Conservation (phyloP, 2,888 invertebrate genomes). For the Iselma pallidipennis region DNA sequence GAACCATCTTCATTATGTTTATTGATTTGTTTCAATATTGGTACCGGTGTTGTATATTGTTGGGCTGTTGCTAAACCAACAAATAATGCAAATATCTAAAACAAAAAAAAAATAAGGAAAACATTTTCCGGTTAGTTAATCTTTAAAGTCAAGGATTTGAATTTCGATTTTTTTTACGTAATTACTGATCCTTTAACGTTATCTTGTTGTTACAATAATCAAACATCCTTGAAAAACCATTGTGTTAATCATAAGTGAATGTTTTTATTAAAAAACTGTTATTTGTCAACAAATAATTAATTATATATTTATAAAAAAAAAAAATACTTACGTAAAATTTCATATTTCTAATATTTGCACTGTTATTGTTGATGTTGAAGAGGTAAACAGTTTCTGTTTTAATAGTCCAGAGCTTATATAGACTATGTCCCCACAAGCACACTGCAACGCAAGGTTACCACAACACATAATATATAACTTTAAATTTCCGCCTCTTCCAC, state of each 20-base stretch:
- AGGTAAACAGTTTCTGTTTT: slow-evolving; percentile 46
- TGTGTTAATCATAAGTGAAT: no score
- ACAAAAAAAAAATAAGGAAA: slow-evolving; percentile 40
- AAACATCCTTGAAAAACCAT: no score
- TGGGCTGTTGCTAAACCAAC: slow-evolving; percentile 49
- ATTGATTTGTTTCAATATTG: slow-evolving; percentile 82
- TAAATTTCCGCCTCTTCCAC: slow-evolving; percentile 12
- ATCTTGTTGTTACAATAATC: not conserved
- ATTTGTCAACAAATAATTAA: slow-evolving; percentile 9
- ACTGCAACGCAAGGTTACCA: slow-evolving; percentile 40
- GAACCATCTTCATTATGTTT: slow-evolving; percentile 86
- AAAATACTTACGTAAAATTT: slow-evolving; percentile 43
- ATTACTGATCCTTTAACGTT: no score
- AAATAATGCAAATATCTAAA: slow-evolving; percentile 44
- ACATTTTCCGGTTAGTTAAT: no score
- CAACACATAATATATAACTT: slow-evolving; percentile 14
- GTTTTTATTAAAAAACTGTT: no score
- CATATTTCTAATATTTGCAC: slow-evolving; percentile 35
- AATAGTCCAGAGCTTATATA: slow-evolving; percentile 43
- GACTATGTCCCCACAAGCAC: slow-evolving; percentile 44
- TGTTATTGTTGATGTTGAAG: slow-evolving; percentile 33
- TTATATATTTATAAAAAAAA: slow-evolving; percentile 15
- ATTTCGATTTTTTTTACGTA: no score
- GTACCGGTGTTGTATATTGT: slow-evolving; percentile 73
- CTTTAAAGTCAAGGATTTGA: slow-evolving; percentile 2